Conservation (phyloP, 2,113 vertebrate species). For the Propithecus coquereli region DNA sequence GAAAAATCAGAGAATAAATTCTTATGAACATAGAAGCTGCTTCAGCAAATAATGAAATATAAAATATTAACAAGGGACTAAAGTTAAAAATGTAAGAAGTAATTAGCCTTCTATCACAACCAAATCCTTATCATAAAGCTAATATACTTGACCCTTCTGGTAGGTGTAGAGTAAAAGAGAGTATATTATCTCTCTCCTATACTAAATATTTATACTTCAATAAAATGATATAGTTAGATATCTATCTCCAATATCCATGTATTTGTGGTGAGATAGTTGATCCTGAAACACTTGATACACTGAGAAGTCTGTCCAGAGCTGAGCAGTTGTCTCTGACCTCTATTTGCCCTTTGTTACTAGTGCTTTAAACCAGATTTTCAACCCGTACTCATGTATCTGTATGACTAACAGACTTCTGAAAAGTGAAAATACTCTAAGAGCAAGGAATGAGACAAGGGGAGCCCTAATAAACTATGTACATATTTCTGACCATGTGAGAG, state of each 20-base stretch:
- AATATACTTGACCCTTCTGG: conserved; percentile 14
- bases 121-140: conserved; percentile 24
- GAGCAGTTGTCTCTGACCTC: neutral
- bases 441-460: neutral
- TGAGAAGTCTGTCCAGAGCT: neutral
- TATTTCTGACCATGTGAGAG: neutral
- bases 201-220: conserved; percentile 22
- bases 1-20: neutral
- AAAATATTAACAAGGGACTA: conserved; percentile 31
- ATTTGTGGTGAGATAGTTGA: conserved; percentile 20
- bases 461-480: neutral
- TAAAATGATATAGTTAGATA: conserved; percentile 40
- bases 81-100: conserved; percentile 25
- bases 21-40: neutral
- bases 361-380: conserved; percentile 26
- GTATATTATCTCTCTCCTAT: neutral
- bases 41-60: conserved; percentile 36
- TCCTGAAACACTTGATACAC: neutral
- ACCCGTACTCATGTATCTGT: neutral
- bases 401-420: neutral
- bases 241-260: conserved; percentile 77
- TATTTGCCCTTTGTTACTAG: neutral
- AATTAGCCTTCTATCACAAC: neutral
- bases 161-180: neutral
- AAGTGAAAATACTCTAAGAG: neutral